Evolutionary conservation across 37 sponge, comb jelly and placozoan species (phyloP).

Genomic region (Amphimedon queenslandica): DNA sequence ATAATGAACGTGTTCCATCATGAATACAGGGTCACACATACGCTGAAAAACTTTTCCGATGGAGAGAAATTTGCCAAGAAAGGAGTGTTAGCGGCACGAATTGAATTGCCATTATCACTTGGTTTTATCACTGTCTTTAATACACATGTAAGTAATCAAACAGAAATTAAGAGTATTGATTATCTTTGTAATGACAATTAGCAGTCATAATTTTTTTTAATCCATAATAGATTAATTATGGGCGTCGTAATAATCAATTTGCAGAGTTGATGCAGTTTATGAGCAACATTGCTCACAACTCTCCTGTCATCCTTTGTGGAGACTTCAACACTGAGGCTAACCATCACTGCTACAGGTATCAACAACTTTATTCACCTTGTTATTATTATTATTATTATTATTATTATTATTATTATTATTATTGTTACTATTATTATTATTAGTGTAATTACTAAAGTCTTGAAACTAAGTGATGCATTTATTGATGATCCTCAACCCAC

Average conservation of each 20-base stretch:
- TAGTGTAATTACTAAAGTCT: slow-evolving; percentile 38
- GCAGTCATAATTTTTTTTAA: slow-evolving; percentile 5
- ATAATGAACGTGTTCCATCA: slow-evolving; percentile 40
- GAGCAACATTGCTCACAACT: slow-evolving; percentile 24
- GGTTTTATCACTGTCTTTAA: slow-evolving; percentile 52
- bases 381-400: background rate
- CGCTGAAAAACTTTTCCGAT: slow-evolving; percentile 16
- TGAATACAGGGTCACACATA: slow-evolving; percentile 26
- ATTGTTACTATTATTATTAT: background rate
- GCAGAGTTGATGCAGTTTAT: slow-evolving; percentile 63
- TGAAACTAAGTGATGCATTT: slow-evolving; percentile 45
- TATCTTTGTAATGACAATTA: background rate
- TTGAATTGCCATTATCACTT: slow-evolving; percentile 28
- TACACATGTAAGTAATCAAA: slow-evolving; percentile 54
- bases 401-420: background rate
- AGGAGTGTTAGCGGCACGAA: slow-evolving; percentile 39
- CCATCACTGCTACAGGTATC: slow-evolving; percentile 14
- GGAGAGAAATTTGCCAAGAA: slow-evolving; percentile 78
- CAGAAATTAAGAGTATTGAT: background rate
- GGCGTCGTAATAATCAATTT: slow-evolving; percentile 31
- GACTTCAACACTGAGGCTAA: slow-evolving; percentile 65
- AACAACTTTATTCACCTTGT: background rate
- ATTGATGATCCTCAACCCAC: slow-evolving; percentile 29
- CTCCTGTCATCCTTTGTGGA: slow-evolving; percentile 59
- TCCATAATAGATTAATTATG: slow-evolving; percentile 26